Conservation (phyloP, 2,888 invertebrate species). For the Athetis lepigone region DNA sequence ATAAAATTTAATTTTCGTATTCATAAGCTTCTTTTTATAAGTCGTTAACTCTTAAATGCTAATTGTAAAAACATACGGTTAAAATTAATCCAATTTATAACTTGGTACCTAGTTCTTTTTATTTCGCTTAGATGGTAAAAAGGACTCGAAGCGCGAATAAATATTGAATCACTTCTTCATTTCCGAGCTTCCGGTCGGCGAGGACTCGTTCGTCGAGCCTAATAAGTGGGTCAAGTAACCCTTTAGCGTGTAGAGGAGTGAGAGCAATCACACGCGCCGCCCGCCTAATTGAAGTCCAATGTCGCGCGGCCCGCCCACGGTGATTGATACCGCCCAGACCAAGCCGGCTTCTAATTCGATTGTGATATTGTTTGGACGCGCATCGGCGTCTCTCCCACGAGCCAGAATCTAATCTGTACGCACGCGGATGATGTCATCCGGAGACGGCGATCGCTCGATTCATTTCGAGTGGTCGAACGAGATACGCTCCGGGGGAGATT, state of each 20-base stretch:
- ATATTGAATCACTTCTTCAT: slow-evolving; percentile 78
- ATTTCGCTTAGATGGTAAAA: slow-evolving; percentile 25
- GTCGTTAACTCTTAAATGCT: slow-evolving; percentile 40
- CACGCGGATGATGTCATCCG: slow-evolving; percentile 77
- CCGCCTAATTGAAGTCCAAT: slow-evolving; percentile 90
- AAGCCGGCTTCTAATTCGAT: slow-evolving; percentile 86
- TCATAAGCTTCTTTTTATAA: slow-evolving; percentile 55
- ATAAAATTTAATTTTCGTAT: slow-evolving; percentile 66
- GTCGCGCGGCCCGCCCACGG: slow-evolving; percentile 88
- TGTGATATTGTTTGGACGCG: slow-evolving; percentile 85
- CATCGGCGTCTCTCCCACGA: slow-evolving; percentile 77
- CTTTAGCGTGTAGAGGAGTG: slow-evolving; percentile 85
- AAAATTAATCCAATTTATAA: slow-evolving; percentile 28
- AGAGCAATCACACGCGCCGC: slow-evolving; percentile 88
- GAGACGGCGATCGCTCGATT: slow-evolving; percentile 71
- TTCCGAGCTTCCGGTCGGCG: slow-evolving; percentile 78
- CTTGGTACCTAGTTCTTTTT: slow-evolving; percentile 21
- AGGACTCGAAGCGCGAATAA: slow-evolving; percentile 61
- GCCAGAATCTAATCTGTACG: slow-evolving; percentile 74
- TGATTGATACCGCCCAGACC: slow-evolving; percentile 88
- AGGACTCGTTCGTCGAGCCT: slow-evolving; percentile 78
- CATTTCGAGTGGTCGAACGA: slow-evolving; percentile 71
- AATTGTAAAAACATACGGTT: slow-evolving; percentile 31
- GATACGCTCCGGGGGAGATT: slow-evolving; percentile 74
- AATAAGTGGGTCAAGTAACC: slow-evolving; percentile 90